A percentile compares a stretch with the other conserved stretches of the same genome.
Evolutionary conservation across 2,888 invertebrate genomes (phyloP).

Genomic region (Leptinotarsa juncta): DNA sequence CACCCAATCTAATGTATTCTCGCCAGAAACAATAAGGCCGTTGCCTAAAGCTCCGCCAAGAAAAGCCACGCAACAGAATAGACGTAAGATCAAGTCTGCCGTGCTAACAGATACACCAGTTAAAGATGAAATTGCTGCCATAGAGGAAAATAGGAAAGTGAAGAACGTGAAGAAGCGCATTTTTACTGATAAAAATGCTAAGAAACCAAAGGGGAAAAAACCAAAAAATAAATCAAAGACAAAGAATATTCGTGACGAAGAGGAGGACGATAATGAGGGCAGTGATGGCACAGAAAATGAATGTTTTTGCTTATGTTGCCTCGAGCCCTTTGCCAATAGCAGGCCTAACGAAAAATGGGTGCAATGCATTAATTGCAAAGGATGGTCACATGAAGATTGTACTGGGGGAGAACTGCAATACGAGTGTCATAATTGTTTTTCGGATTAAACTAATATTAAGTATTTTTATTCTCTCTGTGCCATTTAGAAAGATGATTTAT

Average conservation of each 20-base stretch:
- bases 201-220: conserved; percentile 35
- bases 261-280: neutral
- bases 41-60: conserved; percentile 46
- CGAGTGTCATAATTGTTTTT: too few relatives aligned
- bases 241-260: conserved; percentile 32
- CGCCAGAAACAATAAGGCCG: conserved; percentile 16
- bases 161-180: conserved; percentile 39
- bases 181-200: conserved; percentile 20
- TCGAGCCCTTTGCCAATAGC: conserved; percentile 24
- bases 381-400: neutral
- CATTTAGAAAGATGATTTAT: too few relatives aligned
- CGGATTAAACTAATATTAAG: too few relatives aligned
- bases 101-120: too few relatives aligned
- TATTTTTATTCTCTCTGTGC: too few relatives aligned
- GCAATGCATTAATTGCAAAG: neutral
- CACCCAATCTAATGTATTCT: conserved; percentile 35
- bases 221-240: conserved; percentile 26
- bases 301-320: conserved; percentile 40
- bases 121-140: conserved; percentile 47
- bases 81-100: too few relatives aligned
- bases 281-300: conserved; percentile 28
- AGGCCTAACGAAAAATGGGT: conserved; percentile 20
- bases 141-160: conserved; percentile 46
- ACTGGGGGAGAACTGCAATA: too few relatives aligned
- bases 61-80: conserved; percentile 48